Evolutionary conservation across 1,140 invertebrate genomes (phyloP).

Genomic region (Tetragonula clypearis): DNA sequence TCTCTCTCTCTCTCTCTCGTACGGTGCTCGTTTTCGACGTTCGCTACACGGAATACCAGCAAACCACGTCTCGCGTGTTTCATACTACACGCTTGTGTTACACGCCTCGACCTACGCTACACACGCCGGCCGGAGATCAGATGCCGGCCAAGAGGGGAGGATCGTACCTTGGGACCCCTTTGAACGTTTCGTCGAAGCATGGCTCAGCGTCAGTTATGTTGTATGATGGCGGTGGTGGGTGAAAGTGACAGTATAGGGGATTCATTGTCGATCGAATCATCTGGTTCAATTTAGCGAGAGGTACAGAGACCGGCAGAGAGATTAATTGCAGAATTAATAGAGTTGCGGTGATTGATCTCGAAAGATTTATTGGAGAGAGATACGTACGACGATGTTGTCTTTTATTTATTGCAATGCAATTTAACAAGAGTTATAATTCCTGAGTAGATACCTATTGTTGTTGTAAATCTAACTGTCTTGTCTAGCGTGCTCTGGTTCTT

Average conservation of each 20-base stretch:
- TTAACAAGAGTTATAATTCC: too few relatives aligned
- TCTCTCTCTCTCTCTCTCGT: too few relatives aligned
- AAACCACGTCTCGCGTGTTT: not conserved
- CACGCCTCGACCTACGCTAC: not conserved
- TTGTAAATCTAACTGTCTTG: too few relatives aligned
- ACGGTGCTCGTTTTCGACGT: conserved; percentile 38
- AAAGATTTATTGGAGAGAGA: not conserved
- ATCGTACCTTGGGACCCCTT: not conserved
- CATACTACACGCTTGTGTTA: not conserved
- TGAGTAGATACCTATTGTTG: too few relatives aligned
- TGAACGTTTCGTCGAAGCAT: not conserved
- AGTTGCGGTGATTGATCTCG: not conserved
- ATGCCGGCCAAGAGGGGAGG: not conserved
- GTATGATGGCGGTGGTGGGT: not conserved
- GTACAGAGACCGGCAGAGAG: not conserved
- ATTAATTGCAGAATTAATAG: not conserved
- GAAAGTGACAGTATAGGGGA: not conserved
- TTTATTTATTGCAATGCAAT: too few relatives aligned
- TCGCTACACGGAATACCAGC: conserved; percentile 2
- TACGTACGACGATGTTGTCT: too few relatives aligned
- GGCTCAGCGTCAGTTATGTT: too few relatives aligned
- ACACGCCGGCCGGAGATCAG: not conserved
- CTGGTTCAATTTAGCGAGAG: not conserved
- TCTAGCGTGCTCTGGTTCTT: not conserved
- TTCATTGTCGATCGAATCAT: not conserved